phyloP scores from a whole-genome alignment of 2,888 invertebrate genomes.

The Ypsolopha scabrella region DNA sequence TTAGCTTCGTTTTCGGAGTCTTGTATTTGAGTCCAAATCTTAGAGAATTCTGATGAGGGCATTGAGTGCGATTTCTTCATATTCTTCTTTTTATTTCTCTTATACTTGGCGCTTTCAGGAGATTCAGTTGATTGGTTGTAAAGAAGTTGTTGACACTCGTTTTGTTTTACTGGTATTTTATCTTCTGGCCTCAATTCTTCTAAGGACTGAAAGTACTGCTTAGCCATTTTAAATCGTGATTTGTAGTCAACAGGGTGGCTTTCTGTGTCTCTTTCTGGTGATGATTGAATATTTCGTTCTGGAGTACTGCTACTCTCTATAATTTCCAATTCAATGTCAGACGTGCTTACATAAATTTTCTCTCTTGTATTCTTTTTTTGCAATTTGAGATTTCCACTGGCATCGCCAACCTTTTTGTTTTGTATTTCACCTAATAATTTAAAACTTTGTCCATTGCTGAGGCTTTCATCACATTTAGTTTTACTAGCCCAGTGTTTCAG shows the following conservation, averaged over 20 bases:
- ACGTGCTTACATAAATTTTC: constrained; percentile 41
- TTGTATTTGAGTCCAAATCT: constrained; percentile 47
- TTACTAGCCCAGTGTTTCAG: background rate
- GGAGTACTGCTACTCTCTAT: constrained; percentile 31
- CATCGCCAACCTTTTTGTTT: background rate
- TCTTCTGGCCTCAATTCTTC: constrained; percentile 41
- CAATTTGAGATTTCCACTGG: background rate
- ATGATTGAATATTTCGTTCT: constrained; percentile 29
- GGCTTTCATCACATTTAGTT: background rate
- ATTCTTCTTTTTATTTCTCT: constrained; percentile 36
- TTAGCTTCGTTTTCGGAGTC: constrained; percentile 27
- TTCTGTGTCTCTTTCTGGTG: constrained; percentile 29
- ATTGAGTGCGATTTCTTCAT: constrained; percentile 52
- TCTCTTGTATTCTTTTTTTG: constrained; percentile 19
- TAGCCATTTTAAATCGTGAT: constrained; percentile 58
- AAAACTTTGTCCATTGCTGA: background rate
- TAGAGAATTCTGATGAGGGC: constrained; percentile 57
- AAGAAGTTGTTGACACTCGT: constrained; percentile 49
- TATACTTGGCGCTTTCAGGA: constrained; percentile 29
- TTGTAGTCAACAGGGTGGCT: constrained; percentile 44
- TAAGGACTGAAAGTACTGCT: constrained; percentile 59
- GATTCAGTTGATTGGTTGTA: constrained; percentile 45
- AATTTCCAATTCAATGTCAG: constrained; percentile 59
- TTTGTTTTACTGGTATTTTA: constrained; percentile 39
- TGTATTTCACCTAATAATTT: background rate